Evolutionary conservation across 1,140 invertebrate species (phyloP).

Genomic region (Rhizoglyphus robini): DNA sequence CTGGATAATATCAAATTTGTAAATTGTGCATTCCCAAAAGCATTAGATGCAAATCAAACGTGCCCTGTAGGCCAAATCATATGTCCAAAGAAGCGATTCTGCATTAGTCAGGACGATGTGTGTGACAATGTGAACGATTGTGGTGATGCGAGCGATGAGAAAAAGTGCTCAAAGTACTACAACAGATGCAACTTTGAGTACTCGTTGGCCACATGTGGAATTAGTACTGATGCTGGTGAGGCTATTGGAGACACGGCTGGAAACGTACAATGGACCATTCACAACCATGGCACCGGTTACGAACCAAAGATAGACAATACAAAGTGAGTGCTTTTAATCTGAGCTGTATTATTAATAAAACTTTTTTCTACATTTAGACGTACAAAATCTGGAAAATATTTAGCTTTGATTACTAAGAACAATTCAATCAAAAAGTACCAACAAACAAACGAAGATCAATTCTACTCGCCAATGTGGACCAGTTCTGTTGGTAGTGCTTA

Average conservation of each 20-base stretch:
- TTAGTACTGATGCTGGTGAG: neutral
- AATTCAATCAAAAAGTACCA: too few relatives aligned
- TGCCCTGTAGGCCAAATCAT: constrained; percentile 20
- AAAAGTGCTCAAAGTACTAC: neutral
- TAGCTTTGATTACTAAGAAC: too few relatives aligned
- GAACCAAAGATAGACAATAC: constrained; percentile 10
- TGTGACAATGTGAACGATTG: constrained; percentile 80
- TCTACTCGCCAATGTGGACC: neutral
- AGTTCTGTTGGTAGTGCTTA: neutral
- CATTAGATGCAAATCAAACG: constrained; percentile 14
- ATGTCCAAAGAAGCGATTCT: constrained; percentile 20
- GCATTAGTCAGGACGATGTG: constrained; percentile 18
- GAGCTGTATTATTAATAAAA: too few relatives aligned
- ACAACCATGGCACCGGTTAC: neutral
- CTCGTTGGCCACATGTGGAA: neutral
- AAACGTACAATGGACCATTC: neutral
- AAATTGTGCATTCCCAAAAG: constrained; percentile 27
- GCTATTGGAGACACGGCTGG: constrained; percentile 11
- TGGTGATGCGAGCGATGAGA: neutral
- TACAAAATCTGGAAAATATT: too few relatives aligned
- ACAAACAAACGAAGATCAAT: neutral
- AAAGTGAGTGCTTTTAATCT: neutral
- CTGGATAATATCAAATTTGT: constrained; percentile 33
- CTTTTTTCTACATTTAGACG: neutral
- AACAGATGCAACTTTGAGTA: neutral